Base-by-base conservation (phyloP, 2,797 vertebrate genomes). In the Erethizon dorsatum region DNA sequence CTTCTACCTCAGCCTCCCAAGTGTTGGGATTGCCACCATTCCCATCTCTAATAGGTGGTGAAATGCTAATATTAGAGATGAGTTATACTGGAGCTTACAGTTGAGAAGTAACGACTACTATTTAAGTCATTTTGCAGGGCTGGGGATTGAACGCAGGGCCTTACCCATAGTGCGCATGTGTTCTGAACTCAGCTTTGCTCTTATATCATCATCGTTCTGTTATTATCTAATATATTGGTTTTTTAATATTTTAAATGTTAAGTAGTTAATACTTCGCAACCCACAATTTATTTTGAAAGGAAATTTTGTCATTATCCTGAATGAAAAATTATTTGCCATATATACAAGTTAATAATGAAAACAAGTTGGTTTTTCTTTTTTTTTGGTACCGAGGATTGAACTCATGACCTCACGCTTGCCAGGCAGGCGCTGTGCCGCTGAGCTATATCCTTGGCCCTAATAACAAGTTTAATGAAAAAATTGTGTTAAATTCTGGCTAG, bases 191-290 rank as follows among this genome's bases (percentile, higher is more conserved):
- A 59, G 59, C 92, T 88, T 90, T 10, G 82, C 65, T 94, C 45
- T 52, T 96, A 6, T 96, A 59, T 91, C 33, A 89, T 14, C 13
- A 56, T 83, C n/a, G 52, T 92, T 14, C 94, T 90, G 52, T 56
- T 37, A 90, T 92, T 96, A 83, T 50, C 18, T 79, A 75, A 37
- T 89, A 31, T 75, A 47, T 84, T 83, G 2, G 77, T 71, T 93
- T 83, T 57, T 82, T 79, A 96, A 54, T 80, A 85, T 93, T 88
- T 95, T 93, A 92, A 95, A 69, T 96, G 61, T 77, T 87, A 33
- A 90, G 20, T 83, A 52, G n/a, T 63, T 93, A 96, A 83, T 85
- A 69, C 7, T 90, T 93, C 86, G n/a, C 37, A 87, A 83, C 24
- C 14, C 9, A 11, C 63, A 90, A 57, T 80, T 96, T 94, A 80